phyloP scores from a whole-genome alignment of 2,888 invertebrate species.

The Erebia aethiops region DNA sequence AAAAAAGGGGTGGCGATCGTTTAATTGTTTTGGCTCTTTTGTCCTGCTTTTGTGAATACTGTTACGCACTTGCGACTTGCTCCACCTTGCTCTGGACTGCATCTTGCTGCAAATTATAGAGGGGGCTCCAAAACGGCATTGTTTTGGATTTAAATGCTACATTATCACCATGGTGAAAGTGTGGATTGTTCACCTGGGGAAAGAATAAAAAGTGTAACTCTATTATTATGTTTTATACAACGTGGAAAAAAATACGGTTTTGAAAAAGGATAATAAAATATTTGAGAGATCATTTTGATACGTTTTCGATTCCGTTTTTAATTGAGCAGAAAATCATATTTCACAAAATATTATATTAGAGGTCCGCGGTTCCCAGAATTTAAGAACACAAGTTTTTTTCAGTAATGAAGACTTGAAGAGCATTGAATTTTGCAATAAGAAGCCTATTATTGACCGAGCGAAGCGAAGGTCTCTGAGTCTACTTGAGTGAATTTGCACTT shows the following conservation, averaged over 20 bases:
- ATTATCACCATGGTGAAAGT: slow-evolving; percentile 3
- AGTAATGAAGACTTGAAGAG: too few species aligned
- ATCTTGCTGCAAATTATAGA: slow-evolving; percentile 49
- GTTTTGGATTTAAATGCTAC: slow-evolving; percentile 29
- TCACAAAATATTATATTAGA: too few species aligned
- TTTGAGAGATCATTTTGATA: not conserved
- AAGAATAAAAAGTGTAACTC: not conserved
- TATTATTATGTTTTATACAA: not conserved
- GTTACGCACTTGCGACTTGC: slow-evolving; percentile 68
- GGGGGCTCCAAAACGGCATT: slow-evolving; percentile 44
- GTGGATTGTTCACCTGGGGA: slow-evolving; percentile 13
- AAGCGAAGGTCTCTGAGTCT: too few species aligned
- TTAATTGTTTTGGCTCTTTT: slow-evolving; percentile 59
- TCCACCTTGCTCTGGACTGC: slow-evolving; percentile 58
- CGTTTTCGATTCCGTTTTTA: not conserved
- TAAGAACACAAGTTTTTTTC: too few species aligned
- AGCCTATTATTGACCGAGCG: too few species aligned
- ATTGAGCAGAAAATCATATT: not conserved
- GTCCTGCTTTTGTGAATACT: slow-evolving; percentile 61
- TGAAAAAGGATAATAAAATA: not conserved
- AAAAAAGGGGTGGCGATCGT: slow-evolving; percentile 57
- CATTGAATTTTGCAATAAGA: too few species aligned
- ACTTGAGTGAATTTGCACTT: too few species aligned
- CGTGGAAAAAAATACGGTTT: not conserved
- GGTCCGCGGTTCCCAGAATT: too few species aligned